phyloP scores from a whole-genome alignment of 2,888 invertebrate species.

The Scelioninae gen. 2 region DNA sequence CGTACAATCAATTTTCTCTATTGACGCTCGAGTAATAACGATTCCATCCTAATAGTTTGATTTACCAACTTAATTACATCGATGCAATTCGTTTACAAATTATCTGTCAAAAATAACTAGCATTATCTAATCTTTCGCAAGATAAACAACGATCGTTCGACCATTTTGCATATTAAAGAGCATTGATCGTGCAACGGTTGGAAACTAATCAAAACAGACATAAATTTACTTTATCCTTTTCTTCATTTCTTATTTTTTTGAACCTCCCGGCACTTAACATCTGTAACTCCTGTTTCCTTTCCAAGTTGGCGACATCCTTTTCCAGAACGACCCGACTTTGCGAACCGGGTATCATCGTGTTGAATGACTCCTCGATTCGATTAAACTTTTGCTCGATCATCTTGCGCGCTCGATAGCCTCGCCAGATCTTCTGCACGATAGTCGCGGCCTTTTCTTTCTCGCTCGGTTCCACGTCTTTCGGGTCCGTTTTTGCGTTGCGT shows the following conservation, averaged over 20 bases:
- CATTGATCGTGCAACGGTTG: background rate
- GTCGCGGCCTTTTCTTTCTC: slow-evolving; percentile 66
- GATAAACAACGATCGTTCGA: too few relatives aligned
- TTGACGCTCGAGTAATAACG: too few relatives aligned
- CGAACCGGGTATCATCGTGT: slow-evolving; percentile 78
- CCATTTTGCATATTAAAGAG: too few relatives aligned
- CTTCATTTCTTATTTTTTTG: slow-evolving; percentile 66
- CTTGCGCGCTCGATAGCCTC: slow-evolving; percentile 75
- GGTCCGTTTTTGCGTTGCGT: slow-evolving; percentile 1
- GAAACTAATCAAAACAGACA: background rate
- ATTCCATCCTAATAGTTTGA: too few relatives aligned
- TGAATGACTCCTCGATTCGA: slow-evolving; percentile 76
- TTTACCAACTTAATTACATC: too few relatives aligned
- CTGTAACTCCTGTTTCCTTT: slow-evolving; percentile 68
- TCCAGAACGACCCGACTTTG: slow-evolving; percentile 75
- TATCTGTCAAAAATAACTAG: too few relatives aligned
- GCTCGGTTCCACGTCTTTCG: slow-evolving; percentile 40
- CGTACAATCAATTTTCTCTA: too few relatives aligned
- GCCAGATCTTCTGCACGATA: slow-evolving; percentile 75
- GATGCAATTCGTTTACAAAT: too few relatives aligned
- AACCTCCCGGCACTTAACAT: slow-evolving; percentile 76
- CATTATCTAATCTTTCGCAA: too few relatives aligned
- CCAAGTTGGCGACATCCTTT: slow-evolving; percentile 73
- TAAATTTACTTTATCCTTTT: slow-evolving; percentile 62
- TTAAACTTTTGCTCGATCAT: slow-evolving; percentile 74